These are phyloP conservation scores for Drosophila punjabiensis DNA, from an alignment of 1,140 invertebrate species.

Conservation along the genomic window DNA sequence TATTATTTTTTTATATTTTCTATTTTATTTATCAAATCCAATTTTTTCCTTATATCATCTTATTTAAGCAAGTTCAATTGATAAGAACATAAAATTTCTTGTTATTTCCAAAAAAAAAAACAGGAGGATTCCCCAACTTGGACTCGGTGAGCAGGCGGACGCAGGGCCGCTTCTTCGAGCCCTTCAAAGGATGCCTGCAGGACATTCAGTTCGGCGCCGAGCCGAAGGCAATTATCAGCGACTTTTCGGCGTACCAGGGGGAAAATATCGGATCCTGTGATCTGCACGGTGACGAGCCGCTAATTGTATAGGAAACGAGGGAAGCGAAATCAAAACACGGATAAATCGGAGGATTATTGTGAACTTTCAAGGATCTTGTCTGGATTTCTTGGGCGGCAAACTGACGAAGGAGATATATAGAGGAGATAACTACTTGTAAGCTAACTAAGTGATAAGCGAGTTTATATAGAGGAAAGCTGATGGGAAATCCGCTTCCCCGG, in stretches of 20 bases:
- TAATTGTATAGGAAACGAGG: constrained; percentile 68
- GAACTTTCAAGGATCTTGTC: constrained; percentile 31
- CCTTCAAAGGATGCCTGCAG: constrained; percentile 86
- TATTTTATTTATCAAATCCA: too few relatives aligned
- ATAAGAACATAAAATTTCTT: background rate
- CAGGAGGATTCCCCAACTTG: constrained; percentile 86
- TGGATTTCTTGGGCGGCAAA: constrained; percentile 17
- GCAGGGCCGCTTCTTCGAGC: constrained; percentile 81
- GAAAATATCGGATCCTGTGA: constrained; percentile 87
- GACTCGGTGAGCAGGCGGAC: constrained; percentile 82
- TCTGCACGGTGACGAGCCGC: constrained; percentile 82
- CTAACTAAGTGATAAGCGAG: constrained; percentile 70
- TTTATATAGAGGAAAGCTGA: constrained; percentile 56
- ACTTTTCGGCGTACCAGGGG: constrained; percentile 87
- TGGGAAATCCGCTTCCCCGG: background rate
- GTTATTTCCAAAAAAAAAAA: constrained; percentile 26
- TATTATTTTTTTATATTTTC: too few relatives aligned
- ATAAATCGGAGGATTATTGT: constrained; percentile 39
- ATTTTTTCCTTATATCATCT: too few relatives aligned
- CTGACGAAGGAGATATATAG: constrained; percentile 49
- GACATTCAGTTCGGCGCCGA: constrained; percentile 84
- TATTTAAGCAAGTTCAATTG: too few relatives aligned
- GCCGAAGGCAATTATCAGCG: constrained; percentile 76
- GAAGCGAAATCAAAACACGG: constrained; percentile 46
- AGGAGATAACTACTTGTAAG: constrained; percentile 62